These are phyloP conservation scores for Cinclus mexicanus DNA, from an alignment of 2,113 vertebrate species.

Conservation along the genomic window DNA sequence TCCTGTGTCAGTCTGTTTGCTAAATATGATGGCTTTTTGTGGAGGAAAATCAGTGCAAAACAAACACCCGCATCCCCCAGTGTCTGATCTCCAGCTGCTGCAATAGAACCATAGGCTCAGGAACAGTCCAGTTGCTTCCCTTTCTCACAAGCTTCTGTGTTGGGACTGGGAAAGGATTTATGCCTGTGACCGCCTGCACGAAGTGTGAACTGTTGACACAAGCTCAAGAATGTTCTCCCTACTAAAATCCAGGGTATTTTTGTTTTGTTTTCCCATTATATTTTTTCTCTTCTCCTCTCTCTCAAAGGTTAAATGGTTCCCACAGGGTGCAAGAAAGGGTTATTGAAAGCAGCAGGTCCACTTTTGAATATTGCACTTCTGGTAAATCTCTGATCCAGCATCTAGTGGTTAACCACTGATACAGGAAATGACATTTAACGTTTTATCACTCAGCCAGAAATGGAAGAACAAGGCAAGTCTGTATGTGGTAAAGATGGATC, in stretches of 20 bases:
- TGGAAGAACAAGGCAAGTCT: conserved; percentile 77
- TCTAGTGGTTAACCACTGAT: conserved; percentile 80
- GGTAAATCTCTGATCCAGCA: conserved; percentile 79
- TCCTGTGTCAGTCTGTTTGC: not conserved
- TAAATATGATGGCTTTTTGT: not conserved
- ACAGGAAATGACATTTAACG: conserved; percentile 81
- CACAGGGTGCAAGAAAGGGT: conserved; percentile 70
- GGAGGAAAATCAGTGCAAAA: not conserved
- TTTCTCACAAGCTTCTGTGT: not conserved
- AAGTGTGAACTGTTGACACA: not conserved
- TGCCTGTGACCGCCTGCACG: not conserved
- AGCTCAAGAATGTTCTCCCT: not conserved
- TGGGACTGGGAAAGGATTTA: not conserved
- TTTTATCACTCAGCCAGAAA: conserved; percentile 79
- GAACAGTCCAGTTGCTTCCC: not conserved
- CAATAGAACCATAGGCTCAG: not conserved
- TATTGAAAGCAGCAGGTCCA: conserved; percentile 72
- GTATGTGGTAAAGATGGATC: conserved; percentile 71
- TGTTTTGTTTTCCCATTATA: not conserved
- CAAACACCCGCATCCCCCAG: not conserved
- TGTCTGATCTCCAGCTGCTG: not conserved
- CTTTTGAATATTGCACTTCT: conserved; percentile 75
- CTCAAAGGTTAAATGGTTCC: conserved; percentile 68
- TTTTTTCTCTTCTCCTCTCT: not conserved
- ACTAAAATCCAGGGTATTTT: not conserved